These are phyloP conservation scores for Nymphalis polychloros DNA, from an alignment of 2,888 invertebrate genomes.

Conservation along the genomic window DNA sequence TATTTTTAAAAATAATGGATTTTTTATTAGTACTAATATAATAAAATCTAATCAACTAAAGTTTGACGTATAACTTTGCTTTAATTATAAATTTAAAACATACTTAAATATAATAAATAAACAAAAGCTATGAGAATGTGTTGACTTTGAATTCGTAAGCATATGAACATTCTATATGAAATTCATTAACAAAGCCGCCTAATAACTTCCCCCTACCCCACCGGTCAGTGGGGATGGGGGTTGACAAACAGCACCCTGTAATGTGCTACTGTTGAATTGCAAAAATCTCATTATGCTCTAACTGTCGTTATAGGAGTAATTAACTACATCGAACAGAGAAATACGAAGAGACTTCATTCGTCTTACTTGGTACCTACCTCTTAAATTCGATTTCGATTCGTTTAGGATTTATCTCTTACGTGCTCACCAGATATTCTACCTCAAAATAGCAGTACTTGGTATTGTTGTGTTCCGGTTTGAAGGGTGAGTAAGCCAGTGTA, in stretches of 20 bases:
- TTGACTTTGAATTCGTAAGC: slow-evolving; percentile 10
- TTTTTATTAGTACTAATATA: no score
- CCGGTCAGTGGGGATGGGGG: slow-evolving; percentile 47
- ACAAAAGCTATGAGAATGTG: background rate
- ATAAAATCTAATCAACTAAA: no score
- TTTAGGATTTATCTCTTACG: no score
- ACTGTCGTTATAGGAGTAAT: slow-evolving; percentile 81
- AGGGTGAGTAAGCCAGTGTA: no score
- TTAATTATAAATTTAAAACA: background rate
- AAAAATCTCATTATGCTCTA: slow-evolving; percentile 81
- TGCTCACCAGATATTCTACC: no score
- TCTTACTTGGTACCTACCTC: slow-evolving; percentile 7
- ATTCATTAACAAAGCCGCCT: slow-evolving; percentile 70
- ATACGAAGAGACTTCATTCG: slow-evolving; percentile 45
- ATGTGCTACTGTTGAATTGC: slow-evolving; percentile 80
- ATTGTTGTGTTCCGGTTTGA: no score
- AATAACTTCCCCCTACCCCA: slow-evolving; percentile 59
- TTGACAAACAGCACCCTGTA: slow-evolving; percentile 73
- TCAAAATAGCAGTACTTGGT: no score
- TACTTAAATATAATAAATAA: background rate
- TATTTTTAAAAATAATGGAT: no score
- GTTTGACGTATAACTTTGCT: no score
- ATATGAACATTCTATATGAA: slow-evolving; percentile 49
- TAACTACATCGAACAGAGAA: slow-evolving; percentile 60
- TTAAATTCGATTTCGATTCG: no score